Evolutionary conservation across 2,888 invertebrate genomes (phyloP).

Genomic region (Pheosia gnoma): DNA sequence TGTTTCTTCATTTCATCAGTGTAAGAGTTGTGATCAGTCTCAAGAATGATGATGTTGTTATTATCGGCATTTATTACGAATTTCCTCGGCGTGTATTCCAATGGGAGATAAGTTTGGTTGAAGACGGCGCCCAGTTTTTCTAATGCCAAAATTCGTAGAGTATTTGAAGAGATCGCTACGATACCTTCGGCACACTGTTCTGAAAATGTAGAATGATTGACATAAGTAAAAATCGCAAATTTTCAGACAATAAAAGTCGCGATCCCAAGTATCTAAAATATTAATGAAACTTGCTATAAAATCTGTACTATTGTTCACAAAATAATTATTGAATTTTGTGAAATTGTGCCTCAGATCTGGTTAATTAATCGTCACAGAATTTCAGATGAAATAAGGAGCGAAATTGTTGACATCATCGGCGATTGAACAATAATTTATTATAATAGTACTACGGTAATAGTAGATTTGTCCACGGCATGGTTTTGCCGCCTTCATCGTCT

Average conservation of each 20-base stretch:
- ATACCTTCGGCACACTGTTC: slow-evolving; percentile 99
- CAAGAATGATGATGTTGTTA: slow-evolving; percentile 94
- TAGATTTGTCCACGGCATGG: slow-evolving; percentile 86
- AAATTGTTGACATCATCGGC: slow-evolving; percentile 71
- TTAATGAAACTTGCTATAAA: not conserved
- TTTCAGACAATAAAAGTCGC: slow-evolving; percentile 56
- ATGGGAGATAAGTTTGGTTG: slow-evolving; percentile 96
- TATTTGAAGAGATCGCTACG: slow-evolving; percentile 99
- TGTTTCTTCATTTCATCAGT: slow-evolving; percentile 98
- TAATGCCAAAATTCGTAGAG: slow-evolving; percentile 97
- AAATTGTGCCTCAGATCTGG: slow-evolving; percentile 70
- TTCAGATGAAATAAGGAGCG: slow-evolving; percentile 87
- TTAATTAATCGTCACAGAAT: slow-evolving; percentile 80
- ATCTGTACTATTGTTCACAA: not conserved
- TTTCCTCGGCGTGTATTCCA: slow-evolving; percentile 98
- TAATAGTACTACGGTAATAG: not conserved
- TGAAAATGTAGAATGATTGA: slow-evolving; percentile 42
- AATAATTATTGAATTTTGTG: not conserved
- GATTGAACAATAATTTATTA: slow-evolving; percentile 3
- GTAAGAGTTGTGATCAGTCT: slow-evolving; percentile 99
- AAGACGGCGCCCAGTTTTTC: slow-evolving; percentile 99
- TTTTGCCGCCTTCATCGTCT: slow-evolving; percentile 87
- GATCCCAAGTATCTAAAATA: slow-evolving; percentile 92
- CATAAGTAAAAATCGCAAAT: not conserved
- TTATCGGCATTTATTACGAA: slow-evolving; percentile 97